These are phyloP conservation scores for Clavelina lepadiformis DNA, from an alignment of 23 tunicate genomes.

Conservation along the genomic window DNA sequence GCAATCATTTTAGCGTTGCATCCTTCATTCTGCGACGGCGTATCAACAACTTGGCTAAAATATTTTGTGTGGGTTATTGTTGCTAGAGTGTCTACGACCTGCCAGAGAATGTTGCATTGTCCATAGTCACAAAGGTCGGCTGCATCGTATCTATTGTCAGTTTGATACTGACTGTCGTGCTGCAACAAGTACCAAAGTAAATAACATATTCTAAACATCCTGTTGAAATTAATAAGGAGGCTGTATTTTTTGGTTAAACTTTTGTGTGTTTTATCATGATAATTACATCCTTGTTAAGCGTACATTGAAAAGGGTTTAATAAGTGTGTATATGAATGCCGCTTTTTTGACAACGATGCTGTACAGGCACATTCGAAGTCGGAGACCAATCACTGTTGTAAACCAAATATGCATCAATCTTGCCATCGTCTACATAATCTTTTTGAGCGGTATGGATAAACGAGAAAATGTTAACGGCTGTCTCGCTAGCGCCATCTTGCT, in stretches of 20 bases:
- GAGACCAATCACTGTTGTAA: conserved; percentile 1
- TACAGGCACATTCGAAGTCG: conserved; percentile 3
- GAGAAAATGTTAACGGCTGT: conserved; percentile 11
- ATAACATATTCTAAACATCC: no score
- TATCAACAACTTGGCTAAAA: no score
- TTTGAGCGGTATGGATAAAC: conserved; percentile 15
- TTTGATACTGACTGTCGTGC: conserved; percentile 23
- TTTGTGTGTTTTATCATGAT: no score
- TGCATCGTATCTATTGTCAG: conserved; percentile 27
- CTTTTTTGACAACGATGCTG: no score
- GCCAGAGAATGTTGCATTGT: conserved; percentile 14
- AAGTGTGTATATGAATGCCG: no score
- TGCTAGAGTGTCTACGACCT: conserved; percentile 17
- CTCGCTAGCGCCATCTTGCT: conserved; percentile 6
- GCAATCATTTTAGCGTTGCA: no score
- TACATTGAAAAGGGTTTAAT: no score
- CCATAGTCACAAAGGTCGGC: conserved; percentile 22
- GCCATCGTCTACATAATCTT: conserved; percentile 9
- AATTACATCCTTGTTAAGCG: no score
- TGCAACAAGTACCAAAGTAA: conserved; percentile 25
- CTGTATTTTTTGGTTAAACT: no score
- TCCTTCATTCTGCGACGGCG: no score
- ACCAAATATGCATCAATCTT: conserved; percentile 16
- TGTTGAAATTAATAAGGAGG: no score
- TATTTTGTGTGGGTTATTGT: no score